Base-by-base conservation (phyloP, 2,888 invertebrate species). In the Catocala fraxini region DNA sequence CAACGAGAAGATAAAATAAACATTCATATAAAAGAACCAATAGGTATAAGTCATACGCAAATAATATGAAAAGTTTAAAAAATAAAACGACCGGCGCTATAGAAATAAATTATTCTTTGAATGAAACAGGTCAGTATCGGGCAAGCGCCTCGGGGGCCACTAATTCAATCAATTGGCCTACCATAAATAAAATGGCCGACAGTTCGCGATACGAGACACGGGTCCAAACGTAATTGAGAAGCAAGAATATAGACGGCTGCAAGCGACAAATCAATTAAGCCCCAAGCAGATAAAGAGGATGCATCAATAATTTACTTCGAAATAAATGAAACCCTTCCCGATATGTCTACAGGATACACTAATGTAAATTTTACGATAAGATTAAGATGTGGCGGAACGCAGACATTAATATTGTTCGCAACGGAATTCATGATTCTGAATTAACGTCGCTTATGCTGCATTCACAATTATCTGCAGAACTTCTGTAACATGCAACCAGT, bases 131-230 rank as follows among this genome's bases (percentile, higher is more conserved):
- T 82, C 85, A 72, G 84, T 87, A 88, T 87, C 87, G 81, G 83
- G 75, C 86, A 84, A 87, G 79, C 86, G 91, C 92, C 91, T 91
- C 85, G 73, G 88, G 91, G 92, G 85, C 88, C 85, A 91, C 91
- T 93, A 93, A 93, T 92, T 93, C 93, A 93, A 93, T 93, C 93
- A 92, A 92, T 93, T 89, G 89, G 82, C 84, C 80, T 87, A 82
- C 89, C 90, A 92, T 93, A 93, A 93, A 93, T 93, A 92, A 90
- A 88, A 77, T 76, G 81, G 84, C 82, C 81, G 91, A 88, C 91
- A 88, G 83, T 87, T 85, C 81, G 89, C 90, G 89, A 92, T 91
- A 91, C 88, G 78, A 83, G 79, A 83, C 86, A 81, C 79, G 78
- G 81, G 73, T 82, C 83, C 82, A 79, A 85, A 84, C 89, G 89